Conservation (phyloP, 1,140 invertebrate species). For the Adoxophyes honmai region DNA sequence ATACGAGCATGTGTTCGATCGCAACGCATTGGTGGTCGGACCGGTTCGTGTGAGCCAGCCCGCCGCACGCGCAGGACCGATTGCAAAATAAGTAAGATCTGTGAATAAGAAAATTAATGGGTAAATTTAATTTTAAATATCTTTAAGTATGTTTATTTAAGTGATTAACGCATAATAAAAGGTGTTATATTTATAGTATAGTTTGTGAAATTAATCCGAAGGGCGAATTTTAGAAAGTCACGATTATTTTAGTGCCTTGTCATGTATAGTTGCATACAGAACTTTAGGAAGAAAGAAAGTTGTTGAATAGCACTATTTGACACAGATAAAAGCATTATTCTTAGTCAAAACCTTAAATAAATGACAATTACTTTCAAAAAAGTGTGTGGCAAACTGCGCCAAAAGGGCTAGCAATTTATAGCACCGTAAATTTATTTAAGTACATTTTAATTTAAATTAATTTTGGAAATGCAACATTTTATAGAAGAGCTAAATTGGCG, state of each 20-base stretch:
- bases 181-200: background rate
- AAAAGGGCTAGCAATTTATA: no score
- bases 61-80: slow-evolving; percentile 6
- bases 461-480: no score
- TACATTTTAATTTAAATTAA: no score
- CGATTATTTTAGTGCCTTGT: background rate
- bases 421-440: no score
- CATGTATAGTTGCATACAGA: background rate
- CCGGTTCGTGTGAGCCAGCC: slow-evolving; percentile 1
- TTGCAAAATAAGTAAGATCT: background rate
- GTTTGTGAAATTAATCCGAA: background rate
- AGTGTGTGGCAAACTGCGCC: no score
- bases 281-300: background rate
- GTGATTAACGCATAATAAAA: background rate
- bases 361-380: no score
- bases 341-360: no score
- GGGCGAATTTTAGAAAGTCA: no score
- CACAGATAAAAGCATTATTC: no score
- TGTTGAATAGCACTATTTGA: no score
- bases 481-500: no score
- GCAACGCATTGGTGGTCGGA: slow-evolving; percentile 11
- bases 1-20: slow-evolving; percentile 14
- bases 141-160: background rate
- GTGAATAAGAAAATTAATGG: background rate
- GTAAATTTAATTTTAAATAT: slow-evolving; percentile 2